Evolutionary conservation across 1,140 invertebrate species (phyloP).

Genomic region (Orchestia grillus): DNA sequence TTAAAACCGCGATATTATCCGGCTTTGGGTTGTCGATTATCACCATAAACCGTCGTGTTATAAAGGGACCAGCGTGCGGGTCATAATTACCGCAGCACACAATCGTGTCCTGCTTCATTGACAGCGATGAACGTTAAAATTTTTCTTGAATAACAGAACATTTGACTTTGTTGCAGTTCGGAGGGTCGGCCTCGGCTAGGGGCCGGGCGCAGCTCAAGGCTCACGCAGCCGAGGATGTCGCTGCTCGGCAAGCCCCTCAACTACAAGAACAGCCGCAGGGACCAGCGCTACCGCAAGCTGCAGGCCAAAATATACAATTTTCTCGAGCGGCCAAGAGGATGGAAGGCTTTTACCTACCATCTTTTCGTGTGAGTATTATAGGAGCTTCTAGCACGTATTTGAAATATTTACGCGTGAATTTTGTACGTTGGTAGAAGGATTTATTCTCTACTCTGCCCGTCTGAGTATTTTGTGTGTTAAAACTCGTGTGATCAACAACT

Average conservation of each 20-base stretch:
- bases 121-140: not conserved
- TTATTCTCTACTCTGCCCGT: not conserved
- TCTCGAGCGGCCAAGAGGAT: conserved; percentile 89
- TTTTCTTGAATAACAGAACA: not conserved
- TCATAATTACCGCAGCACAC: too few relatives aligned
- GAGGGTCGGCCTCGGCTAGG: conserved; percentile 63
- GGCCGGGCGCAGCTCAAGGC: conserved; percentile 60
- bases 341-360: conserved; percentile 89
- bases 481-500: not conserved
- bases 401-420: not conserved
- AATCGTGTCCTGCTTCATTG: too few relatives aligned
- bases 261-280: conserved; percentile 86
- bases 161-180: conserved; percentile 26
- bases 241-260: conserved; percentile 90
- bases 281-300: conserved; percentile 87
- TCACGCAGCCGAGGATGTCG: conserved; percentile 79
- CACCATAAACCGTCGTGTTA: too few relatives aligned
- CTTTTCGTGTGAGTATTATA: conserved; percentile 87
- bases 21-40: too few relatives aligned
- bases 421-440: not conserved
- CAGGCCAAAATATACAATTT: conserved; percentile 95
- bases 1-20: too few relatives aligned
- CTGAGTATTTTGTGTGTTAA: too few relatives aligned
- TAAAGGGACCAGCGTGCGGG: too few relatives aligned
- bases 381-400: too few relatives aligned